phyloP scores from a whole-genome alignment of 2,888 invertebrate genomes.

The Pteria penguin region DNA sequence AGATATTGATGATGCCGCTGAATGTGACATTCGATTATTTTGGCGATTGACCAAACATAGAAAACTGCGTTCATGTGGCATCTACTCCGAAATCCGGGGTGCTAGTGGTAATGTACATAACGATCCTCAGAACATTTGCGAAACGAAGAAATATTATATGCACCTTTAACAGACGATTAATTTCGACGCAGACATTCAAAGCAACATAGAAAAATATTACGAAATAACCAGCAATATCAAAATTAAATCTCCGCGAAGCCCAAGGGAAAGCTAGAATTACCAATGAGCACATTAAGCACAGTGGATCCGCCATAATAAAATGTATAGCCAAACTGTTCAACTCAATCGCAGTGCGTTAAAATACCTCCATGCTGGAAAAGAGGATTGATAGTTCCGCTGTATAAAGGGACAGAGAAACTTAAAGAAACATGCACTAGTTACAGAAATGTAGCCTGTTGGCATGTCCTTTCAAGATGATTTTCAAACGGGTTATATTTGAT shows the following conservation, averaged over 20 bases:
- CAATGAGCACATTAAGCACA: conserved; percentile 25
- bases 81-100: no score
- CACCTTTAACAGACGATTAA: no score
- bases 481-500: conserved; percentile 26
- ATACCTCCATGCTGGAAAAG: conserved; percentile 25
- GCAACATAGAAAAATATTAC: no score
- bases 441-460: conserved; percentile 26
- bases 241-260: conserved; percentile 13
- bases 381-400: conserved; percentile 29
- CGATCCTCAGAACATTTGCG: no score
- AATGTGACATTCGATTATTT: no score
- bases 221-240: not conserved
- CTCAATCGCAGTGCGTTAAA: not conserved
- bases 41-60: no score
- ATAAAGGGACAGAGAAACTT: conserved; percentile 34
- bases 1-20: no score
- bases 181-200: no score
- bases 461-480: conserved; percentile 28
- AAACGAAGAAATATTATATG: no score
- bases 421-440: conserved; percentile 29
- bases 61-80: no score
- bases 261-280: conserved; percentile 17
- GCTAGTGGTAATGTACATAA: no score
- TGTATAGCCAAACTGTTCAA: conserved; percentile 11
- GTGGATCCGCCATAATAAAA: not conserved